These are phyloP conservation scores for Leptobrachium leishanense DNA, from an alignment of 2,113 vertebrate species.

Conservation along the genomic window DNA sequence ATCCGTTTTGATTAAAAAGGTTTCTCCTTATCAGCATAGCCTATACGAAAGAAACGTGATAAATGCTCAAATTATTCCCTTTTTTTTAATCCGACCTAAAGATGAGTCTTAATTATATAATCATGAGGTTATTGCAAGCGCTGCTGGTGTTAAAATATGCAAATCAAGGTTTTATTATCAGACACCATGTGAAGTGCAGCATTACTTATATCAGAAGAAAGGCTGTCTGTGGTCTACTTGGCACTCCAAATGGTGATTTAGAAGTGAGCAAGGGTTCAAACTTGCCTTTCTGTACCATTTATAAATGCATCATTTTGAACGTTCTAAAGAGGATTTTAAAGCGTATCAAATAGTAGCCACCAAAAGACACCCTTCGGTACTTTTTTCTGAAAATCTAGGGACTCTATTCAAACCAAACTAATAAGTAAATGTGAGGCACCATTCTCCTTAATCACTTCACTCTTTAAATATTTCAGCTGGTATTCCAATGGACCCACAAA, in stretches of 20 bases:
- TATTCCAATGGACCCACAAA: no score
- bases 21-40: not conserved
- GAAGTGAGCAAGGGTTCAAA: slow-evolving; percentile 7
- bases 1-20: not conserved
- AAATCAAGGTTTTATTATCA: slow-evolving; percentile 44
- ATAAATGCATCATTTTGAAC: not conserved
- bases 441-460: no score
- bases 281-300: not conserved
- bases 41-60: not conserved
- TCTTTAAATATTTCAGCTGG: no score
- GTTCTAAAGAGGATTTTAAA: not conserved
- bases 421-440: no score
- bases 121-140: slow-evolving; percentile 36
- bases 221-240: slow-evolving; percentile 21
- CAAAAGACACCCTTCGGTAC: no score
- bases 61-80: slow-evolving; percentile 22
- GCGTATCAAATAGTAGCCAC: no score
- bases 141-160: slow-evolving; percentile 41
- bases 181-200: slow-evolving; percentile 34
- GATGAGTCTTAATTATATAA: slow-evolving; percentile 47
- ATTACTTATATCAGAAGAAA: slow-evolving; percentile 29
- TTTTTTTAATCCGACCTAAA: slow-evolving; percentile 9
- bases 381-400: no score
- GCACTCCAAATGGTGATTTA: slow-evolving; percentile 12
- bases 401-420: no score